Conservation (phyloP, 2,888 invertebrate species). For the Nomada hirtipes region DNA sequence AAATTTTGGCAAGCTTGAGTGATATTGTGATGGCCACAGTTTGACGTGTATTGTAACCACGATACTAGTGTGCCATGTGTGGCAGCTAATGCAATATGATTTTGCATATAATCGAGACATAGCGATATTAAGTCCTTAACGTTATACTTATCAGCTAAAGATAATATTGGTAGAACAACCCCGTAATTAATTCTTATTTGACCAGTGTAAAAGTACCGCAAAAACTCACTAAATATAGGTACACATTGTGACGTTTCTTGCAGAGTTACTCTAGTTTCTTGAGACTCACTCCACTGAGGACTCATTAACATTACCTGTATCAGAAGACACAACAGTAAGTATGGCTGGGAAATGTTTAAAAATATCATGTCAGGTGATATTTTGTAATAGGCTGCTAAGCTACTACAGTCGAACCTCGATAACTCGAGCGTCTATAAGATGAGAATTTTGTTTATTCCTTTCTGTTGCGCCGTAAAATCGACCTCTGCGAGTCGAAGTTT, state of each 20-base stretch:
- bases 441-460: too few relatives aligned
- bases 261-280: constrained; percentile 92
- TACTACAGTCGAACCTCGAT: too few relatives aligned
- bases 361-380: not conserved
- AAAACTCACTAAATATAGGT: constrained; percentile 93
- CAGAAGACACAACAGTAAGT: constrained; percentile 14
- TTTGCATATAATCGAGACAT: constrained; percentile 94
- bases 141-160: constrained; percentile 97
- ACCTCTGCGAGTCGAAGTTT: too few relatives aligned
- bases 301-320: constrained; percentile 97
- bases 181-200: constrained; percentile 93
- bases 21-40: constrained; percentile 91
- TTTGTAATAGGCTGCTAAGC: too few relatives aligned
- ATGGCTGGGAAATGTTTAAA: not conserved
- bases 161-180: constrained; percentile 94
- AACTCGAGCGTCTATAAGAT: too few relatives aligned
- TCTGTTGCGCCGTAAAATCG: too few relatives aligned
- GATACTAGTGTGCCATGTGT: constrained; percentile 92
- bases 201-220: constrained; percentile 96
- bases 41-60: constrained; percentile 96
- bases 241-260: constrained; percentile 95
- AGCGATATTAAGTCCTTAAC: constrained; percentile 94
- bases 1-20: constrained; percentile 92
- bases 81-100: constrained; percentile 94
- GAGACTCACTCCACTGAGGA: constrained; percentile 96